Evolutionary conservation across 2,888 invertebrate species (phyloP), one percentile per base, ranked within the genome.

Genomic region (Melieria crassipennis): DNA sequence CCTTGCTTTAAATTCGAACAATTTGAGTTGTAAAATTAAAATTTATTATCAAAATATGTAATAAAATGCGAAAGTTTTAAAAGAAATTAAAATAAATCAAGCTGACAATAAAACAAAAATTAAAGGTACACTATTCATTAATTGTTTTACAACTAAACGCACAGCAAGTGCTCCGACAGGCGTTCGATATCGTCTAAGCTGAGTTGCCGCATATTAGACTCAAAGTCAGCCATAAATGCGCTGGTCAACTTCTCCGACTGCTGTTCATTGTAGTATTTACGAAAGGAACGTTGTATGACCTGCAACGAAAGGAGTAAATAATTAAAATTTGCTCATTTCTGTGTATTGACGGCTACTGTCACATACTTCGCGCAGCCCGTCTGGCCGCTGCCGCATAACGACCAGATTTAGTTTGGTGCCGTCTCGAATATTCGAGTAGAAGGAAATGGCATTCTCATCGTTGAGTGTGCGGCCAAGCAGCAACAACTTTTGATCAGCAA

Each of bases 321-420:
- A 89, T 89, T 2, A 88, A 84, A 48, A 91, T 86, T 16, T 88
- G 89, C 62, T 10, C 47, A 9, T 7, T 16, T 10, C 43, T n/a
- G 50, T 65, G 30, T n/a, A 52, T 30, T 13, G 3, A 9, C 5
- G 48, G 4, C 11, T 11, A 46, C 6, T 42, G 5, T 5, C 45
- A 47, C 9, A 6, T 48, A 70, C 63, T 42, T 90, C 89, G 73
- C 89, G 88, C 0, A 94, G 84, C 0, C 89, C 87, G 68, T 91
- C 91, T 7, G 90, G 89, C 78, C 92, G 76, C 71, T 90, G 90
- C 78, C 92, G 75, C 74, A 91, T 92, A 5, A 93, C 89, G 45
- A 93, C 88, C 72, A 94, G 86, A 81, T 92, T 92, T 60, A 94
- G 82, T 84, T 92, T 94, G 13, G 91, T 90, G 2, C 93, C 94